Evolutionary conservation across 2,113 vertebrate species (phyloP).

Genomic region (Chloroceryle aenea): DNA sequence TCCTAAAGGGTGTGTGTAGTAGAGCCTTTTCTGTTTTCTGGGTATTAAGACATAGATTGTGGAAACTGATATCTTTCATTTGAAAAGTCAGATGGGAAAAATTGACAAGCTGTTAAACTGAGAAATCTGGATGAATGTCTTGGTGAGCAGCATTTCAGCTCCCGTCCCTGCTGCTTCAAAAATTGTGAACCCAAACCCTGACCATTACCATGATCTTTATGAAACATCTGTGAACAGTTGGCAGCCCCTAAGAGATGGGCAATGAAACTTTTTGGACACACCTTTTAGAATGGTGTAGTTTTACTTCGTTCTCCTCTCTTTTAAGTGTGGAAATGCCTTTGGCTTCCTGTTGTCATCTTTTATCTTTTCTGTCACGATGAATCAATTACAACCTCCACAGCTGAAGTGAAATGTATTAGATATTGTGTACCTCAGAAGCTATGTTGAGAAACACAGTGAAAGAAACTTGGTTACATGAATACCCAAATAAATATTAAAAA

Average conservation of each 20-base stretch:
- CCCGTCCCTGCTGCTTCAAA: not conserved
- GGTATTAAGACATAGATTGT: not conserved
- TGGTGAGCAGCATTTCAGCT: not conserved
- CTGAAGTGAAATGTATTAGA: not conserved
- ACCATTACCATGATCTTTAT: accelerated
- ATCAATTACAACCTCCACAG: not conserved
- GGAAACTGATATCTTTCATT: not conserved
- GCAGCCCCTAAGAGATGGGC: not conserved
- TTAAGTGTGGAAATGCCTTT: not conserved
- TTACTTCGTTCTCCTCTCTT: not conserved
- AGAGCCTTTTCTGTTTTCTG: not conserved
- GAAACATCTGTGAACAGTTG: not conserved
- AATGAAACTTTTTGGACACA: not conserved
- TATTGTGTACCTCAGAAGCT: not conserved
- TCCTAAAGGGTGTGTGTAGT: not conserved
- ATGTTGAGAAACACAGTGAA: not conserved
- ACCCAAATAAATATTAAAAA: not conserved
- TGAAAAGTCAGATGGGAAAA: not conserved
- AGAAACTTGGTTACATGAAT: not conserved
- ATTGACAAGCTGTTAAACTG: not conserved
- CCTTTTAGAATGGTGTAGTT: not conserved
- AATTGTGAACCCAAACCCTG: not conserved
- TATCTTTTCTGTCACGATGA: not conserved
- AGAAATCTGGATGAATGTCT: not conserved
- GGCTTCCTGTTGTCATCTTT: not conserved